These are phyloP conservation scores for Cercopithecus mona DNA, from an alignment of 2,113 vertebrate species.

Conservation along the genomic window DNA sequence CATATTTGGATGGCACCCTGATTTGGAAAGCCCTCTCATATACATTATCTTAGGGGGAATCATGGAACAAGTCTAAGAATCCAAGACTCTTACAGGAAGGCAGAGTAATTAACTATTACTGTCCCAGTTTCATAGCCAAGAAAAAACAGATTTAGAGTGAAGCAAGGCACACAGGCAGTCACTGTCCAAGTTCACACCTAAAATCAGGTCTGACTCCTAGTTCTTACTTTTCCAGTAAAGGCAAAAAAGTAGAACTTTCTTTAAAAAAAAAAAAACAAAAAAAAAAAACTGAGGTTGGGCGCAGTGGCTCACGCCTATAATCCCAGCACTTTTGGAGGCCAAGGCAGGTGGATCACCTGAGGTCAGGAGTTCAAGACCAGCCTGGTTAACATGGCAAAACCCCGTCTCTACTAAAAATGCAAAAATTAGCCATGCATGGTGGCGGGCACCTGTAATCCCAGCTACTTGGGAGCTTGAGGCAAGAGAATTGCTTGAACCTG, in stretches of 20 bases:
- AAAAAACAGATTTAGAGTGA: not conserved
- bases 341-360: too few relatives aligned
- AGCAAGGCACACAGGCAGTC: not conserved
- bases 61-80: not conserved
- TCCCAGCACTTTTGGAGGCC: too few relatives aligned
- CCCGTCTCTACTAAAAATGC: too few relatives aligned
- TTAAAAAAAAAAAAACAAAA: not conserved
- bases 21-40: not conserved
- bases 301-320: too few relatives aligned
- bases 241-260: not conserved
- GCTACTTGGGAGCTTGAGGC: too few relatives aligned
- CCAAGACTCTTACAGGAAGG: not conserved
- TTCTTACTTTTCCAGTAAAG: not conserved
- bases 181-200: not conserved
- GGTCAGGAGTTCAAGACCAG: too few relatives aligned
- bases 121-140: rapidly evolving
- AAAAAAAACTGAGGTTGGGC: too few relatives aligned
- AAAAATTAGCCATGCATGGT: too few relatives aligned
- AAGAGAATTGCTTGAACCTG: too few relatives aligned
- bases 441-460: too few relatives aligned
- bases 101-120: not conserved
- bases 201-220: not conserved
- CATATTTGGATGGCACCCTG: rapidly evolving
- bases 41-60: not conserved
- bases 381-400: too few relatives aligned